Conservation (phyloP, 2,797 vertebrate genomes). For the Thaleichthys pacificus region DNA sequence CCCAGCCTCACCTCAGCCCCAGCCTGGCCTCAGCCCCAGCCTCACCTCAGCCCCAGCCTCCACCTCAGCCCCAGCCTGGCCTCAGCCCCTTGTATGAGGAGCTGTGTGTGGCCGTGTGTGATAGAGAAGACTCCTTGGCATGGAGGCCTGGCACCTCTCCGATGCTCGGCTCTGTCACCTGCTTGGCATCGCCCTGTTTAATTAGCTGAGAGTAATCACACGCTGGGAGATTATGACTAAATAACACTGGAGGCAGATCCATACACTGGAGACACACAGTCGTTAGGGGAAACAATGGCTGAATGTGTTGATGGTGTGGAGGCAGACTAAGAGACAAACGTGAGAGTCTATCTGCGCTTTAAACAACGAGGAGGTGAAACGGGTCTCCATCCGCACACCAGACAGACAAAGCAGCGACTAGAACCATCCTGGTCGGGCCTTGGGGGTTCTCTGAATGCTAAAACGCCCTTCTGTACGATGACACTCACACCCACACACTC, state of each 20-base stretch:
- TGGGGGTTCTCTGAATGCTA: not conserved
- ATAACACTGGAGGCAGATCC: slow-evolving; percentile 67
- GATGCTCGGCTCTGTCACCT: slow-evolving; percentile 60
- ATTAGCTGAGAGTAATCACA: slow-evolving; percentile 73
- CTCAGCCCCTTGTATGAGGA: slow-evolving; percentile 24
- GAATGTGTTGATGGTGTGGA: slow-evolving; percentile 18
- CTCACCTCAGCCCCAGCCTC: no score
- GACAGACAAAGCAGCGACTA: slow-evolving; percentile 69
- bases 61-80: no score
- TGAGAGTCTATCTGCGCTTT: slow-evolving; percentile 61
- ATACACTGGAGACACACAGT: slow-evolving; percentile 66
- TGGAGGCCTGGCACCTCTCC: slow-evolving; percentile 17
- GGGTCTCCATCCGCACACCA: slow-evolving; percentile 66
- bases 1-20: not conserved
- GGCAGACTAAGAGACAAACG: slow-evolving; percentile 23
- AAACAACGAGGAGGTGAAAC: slow-evolving; percentile 48
- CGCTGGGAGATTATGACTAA: slow-evolving; percentile 67
- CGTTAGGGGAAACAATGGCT: slow-evolving; percentile 55
- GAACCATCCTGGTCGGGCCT: slow-evolving; percentile 50
- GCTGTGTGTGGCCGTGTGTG: slow-evolving; percentile 3
- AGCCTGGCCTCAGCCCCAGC: not conserved
- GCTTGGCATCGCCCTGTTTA: slow-evolving; percentile 70
- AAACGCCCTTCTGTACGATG: no score
- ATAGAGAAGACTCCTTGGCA: slow-evolving; percentile 24
- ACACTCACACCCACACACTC: slow-evolving; percentile 1